Percentiles rank a stretch among this genome's conserved stretches.
Evolutionary conservation across 2,888 invertebrate species (phyloP).

Genomic region (Agonopterix arenella): DNA sequence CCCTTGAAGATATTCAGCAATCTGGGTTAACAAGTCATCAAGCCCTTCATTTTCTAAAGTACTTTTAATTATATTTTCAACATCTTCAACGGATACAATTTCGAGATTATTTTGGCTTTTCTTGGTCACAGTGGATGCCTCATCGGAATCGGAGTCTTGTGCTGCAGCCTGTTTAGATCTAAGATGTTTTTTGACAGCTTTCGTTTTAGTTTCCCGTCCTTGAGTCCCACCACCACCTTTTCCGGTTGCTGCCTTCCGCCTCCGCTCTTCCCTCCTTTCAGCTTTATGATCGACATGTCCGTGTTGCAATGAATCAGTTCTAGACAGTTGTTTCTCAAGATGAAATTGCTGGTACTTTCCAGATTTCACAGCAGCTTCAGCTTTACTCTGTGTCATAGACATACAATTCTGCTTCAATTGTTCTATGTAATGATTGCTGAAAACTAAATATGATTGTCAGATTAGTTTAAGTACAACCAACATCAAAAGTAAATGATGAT

Average conservation of each 20-base stretch:
- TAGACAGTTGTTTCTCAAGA: conserved; percentile 80
- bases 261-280: conserved; percentile 90
- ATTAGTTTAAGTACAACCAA: background rate
- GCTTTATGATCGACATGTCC: conserved; percentile 70
- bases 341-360: conserved; percentile 86
- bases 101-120: conserved; percentile 71
- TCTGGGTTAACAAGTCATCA: conserved; percentile 81
- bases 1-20: conserved; percentile 83
- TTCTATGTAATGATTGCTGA: conserved; percentile 82
- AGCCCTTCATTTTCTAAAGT: conserved; percentile 83
- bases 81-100: conserved; percentile 80
- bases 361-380: conserved; percentile 80
- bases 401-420: conserved; percentile 82
- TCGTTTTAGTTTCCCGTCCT: conserved; percentile 96
- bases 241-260: conserved; percentile 90
- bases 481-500: background rate
- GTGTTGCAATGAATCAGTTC: conserved; percentile 47
- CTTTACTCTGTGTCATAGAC: conserved; percentile 79
- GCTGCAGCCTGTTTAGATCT: conserved; percentile 72
- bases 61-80: conserved; percentile 79
- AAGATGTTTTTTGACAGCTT: conserved; percentile 90
- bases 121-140: conserved; percentile 56
- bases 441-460: conserved; percentile 46
- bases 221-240: conserved; percentile 95
- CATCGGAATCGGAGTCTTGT: conserved; percentile 83